Base-by-base conservation (phyloP, 1,140 invertebrate genomes). In the Holotrichia oblita region DNA sequence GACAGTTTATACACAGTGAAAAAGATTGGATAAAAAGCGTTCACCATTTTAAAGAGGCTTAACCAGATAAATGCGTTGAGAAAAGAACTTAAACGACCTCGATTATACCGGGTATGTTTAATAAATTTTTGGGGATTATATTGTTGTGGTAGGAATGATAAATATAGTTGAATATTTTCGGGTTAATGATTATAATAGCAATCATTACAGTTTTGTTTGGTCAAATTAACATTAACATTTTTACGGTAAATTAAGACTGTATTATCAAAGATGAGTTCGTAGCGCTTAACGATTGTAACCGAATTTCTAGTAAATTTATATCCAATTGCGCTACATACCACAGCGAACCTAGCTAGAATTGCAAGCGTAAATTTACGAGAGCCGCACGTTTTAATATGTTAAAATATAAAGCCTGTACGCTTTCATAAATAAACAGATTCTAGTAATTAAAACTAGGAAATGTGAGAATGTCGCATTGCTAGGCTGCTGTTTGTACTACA, bases 371-470 rank as follows among this genome's bases (percentile, higher is more conserved):
- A 79, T 79, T 79, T 79, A 79, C 79, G 76, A 77, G 79, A 73
- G 79, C 79, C 73, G 76, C 79, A 77, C 76, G 79, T 79, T 79
- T 79, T 79, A 79, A 79, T 79, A 79, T 76, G 78, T 76, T 74
- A 79, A 79, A 74, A 79, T 79, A 69, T 69, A 69, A 69, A 69
- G 61, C 61, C 76, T 79, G 76, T 74, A 55, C 69, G 73, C 61
- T 22, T 69, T 72, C 78, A 64, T 76, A 79, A 79, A 79, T 79
- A 76, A 59, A 44, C 73, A 74, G 73, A 40, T 79, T 77, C 61
- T 73, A 77, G 78, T 77, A 79, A 79, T 79, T 79, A 79, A 79
- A 79, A 77, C 77, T 74, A 74, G 73, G 73, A 74, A 74, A 74
- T 44, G 61, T 69, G 34, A 41, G 72, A 34, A 74, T 41, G 34